Percentiles rank a stretch among this genome's conserved stretches.
phyloP scores from a whole-genome alignment of 2,797 vertebrate genomes.

The Sebastes matsubarae region DNA sequence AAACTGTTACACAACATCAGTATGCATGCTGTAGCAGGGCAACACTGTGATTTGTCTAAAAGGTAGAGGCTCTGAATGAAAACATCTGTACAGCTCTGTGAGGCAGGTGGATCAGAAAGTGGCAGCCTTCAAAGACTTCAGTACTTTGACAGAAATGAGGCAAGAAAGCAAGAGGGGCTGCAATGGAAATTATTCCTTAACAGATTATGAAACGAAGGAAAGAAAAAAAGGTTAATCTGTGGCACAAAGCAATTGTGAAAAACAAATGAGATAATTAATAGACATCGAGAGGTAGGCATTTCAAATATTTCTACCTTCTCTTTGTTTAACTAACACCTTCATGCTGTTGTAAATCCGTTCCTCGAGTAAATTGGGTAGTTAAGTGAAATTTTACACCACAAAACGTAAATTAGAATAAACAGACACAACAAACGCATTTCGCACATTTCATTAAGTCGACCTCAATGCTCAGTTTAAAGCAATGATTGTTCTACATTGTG shows the following conservation, averaged over 20 bases:
- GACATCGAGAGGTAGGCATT: slow-evolving; percentile 39
- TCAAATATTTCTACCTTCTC: slow-evolving; percentile 32
- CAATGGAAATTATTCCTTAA: slow-evolving; percentile 59
- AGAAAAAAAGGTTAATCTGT: slow-evolving; percentile 56
- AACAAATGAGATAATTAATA: slow-evolving; percentile 66
- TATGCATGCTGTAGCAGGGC: neutral
- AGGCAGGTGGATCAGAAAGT: slow-evolving; percentile 23
- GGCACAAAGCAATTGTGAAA: slow-evolving; percentile 53
- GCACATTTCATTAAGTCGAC: slow-evolving; percentile 66
- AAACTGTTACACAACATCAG: neutral
- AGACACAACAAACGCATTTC: slow-evolving; percentile 50
- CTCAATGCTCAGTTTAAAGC: slow-evolving; percentile 68
- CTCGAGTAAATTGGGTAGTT: slow-evolving; percentile 1
- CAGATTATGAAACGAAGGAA: slow-evolving; percentile 60
- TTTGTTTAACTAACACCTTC: slow-evolving; percentile 36
- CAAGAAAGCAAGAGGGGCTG: slow-evolving; percentile 43
- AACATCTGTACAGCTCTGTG: slow-evolving; percentile 22
- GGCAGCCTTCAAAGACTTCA: slow-evolving; percentile 49
- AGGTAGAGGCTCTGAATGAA: slow-evolving; percentile 38
- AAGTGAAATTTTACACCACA: neutral
- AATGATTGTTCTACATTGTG: slow-evolving; percentile 77
- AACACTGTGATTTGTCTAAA: slow-evolving; percentile 38
- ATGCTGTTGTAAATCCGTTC: slow-evolving; percentile 14
- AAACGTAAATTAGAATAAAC: slow-evolving; percentile 41
- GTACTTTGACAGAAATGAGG: slow-evolving; percentile 49